Evolutionary conservation across 2,888 invertebrate species (phyloP).

Genomic region (Epiblema foenella): DNA sequence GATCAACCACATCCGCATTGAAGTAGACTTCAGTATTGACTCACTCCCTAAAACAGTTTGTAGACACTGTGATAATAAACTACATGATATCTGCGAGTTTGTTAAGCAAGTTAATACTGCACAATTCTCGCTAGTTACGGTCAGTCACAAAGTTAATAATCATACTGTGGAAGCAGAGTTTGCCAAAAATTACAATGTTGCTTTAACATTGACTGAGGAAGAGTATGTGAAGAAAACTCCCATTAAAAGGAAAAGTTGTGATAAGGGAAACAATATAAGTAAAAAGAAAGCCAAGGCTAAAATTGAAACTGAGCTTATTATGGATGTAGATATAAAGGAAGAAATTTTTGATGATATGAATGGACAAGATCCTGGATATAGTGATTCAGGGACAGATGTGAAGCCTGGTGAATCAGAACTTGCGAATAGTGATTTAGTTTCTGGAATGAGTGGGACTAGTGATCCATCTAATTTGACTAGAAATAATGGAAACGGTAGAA

Average conservation of each 20-base stretch:
- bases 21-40: conserved; percentile 13
- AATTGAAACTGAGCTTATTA: not conserved
- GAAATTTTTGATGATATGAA: not conserved
- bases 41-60: conserved; percentile 13
- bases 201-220: not conserved
- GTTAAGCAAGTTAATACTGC: conserved; percentile 21
- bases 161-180: conserved; percentile 1
- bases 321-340: conserved; percentile 21
- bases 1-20: conserved; percentile 1
- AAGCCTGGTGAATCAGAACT: conserved; percentile 7
- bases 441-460: not conserved
- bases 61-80: not conserved
- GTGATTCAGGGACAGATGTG: conserved; percentile 5
- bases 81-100: conserved; percentile 7
- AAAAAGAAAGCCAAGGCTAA: conserved; percentile 1
- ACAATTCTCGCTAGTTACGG: not conserved
- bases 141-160: not conserved
- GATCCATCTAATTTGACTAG: not conserved
- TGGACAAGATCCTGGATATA: not conserved
- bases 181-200: not conserved
- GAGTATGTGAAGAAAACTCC: not conserved
- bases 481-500: not conserved
- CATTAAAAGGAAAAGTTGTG: conserved; percentile 2
- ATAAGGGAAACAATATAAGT: not conserved
- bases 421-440: not conserved